Conservation (phyloP, 1,140 invertebrate genomes). For the Euura saliciscinereae region DNA sequence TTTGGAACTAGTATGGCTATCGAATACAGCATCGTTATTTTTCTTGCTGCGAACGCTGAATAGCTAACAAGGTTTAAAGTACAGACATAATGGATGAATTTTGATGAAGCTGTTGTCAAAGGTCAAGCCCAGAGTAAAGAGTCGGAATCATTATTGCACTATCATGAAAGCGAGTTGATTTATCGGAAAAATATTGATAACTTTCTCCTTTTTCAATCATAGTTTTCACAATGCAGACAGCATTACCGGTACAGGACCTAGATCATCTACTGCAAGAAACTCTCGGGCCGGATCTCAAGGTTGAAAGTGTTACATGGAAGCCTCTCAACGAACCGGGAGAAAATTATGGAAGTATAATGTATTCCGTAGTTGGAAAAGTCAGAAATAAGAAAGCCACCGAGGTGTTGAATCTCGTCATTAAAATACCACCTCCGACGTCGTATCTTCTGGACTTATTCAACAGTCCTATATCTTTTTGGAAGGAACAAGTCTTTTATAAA, state of each 20-base stretch:
- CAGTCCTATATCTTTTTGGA: conserved; percentile 63
- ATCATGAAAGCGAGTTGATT: too few relatives aligned
- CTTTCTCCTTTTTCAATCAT: background rate
- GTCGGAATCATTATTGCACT: too few relatives aligned
- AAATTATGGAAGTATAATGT: conserved; percentile 67
- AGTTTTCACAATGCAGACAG: conserved; percentile 41
- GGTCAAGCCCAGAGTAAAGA: too few relatives aligned
- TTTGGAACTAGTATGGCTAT: too few relatives aligned
- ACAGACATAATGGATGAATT: too few relatives aligned
- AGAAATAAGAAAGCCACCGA: conserved; percentile 35
- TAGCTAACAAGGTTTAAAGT: too few relatives aligned
- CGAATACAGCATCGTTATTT: too few relatives aligned
- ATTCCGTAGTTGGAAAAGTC: conserved; percentile 52
- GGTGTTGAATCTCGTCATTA: conserved; percentile 60
- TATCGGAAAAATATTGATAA: too few relatives aligned
- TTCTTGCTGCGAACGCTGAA: too few relatives aligned
- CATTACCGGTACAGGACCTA: conserved; percentile 43
- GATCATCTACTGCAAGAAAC: conserved; percentile 37
- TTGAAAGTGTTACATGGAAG: conserved; percentile 45
- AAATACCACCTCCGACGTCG: conserved; percentile 64
- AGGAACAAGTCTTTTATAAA: conserved; percentile 65
- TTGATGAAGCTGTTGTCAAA: too few relatives aligned
- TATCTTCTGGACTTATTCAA: conserved; percentile 64
- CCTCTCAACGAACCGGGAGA: conserved; percentile 64
- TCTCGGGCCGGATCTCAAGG: conserved; percentile 32